Conservation (phyloP, 2,888 invertebrate genomes). For the Drosophila greeni region DNA sequence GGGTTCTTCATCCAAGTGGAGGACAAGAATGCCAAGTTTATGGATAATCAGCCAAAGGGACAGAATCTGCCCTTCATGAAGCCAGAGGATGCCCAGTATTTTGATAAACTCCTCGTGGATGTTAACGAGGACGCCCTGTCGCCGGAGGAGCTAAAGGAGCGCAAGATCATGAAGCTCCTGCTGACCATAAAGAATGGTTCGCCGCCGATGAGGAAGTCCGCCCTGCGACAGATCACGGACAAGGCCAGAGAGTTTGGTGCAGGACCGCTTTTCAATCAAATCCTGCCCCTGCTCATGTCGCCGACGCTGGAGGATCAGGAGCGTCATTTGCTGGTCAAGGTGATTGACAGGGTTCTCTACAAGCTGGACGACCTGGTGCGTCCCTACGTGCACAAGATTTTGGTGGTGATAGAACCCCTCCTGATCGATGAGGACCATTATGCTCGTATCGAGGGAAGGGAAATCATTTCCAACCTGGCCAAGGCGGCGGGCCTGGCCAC, state of each 20-base stretch:
- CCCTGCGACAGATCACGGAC: conserved; percentile 97
- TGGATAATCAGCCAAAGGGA: conserved; percentile 98
- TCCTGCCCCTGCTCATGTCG: conserved; percentile 99
- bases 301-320: conserved; percentile 99
- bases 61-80: conserved; percentile 98
- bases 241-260: conserved; percentile 99
- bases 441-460: conserved; percentile 98
- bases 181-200: conserved; percentile 99
- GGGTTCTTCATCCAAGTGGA: conserved; percentile 97
- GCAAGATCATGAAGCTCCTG: conserved; percentile 99
- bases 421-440: conserved; percentile 99
- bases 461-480: conserved; percentile 99
- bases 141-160: conserved; percentile 98
- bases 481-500: conserved; percentile 99
- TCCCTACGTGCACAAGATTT: conserved; percentile 99
- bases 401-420: conserved; percentile 99
- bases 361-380: conserved; percentile 98
- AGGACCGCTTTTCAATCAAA: conserved; percentile 99
- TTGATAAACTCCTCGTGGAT: conserved; percentile 97
- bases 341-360: conserved; percentile 98
- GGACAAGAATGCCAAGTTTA: conserved; percentile 89
- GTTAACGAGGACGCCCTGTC: conserved; percentile 97
- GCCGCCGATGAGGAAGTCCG: conserved; percentile 99
- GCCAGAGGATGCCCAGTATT: conserved; percentile 99
- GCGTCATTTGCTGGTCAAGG: conserved; percentile 98